Evolutionary conservation across 2,888 invertebrate species (phyloP).

Genomic region (Pasiphila rectangulata): DNA sequence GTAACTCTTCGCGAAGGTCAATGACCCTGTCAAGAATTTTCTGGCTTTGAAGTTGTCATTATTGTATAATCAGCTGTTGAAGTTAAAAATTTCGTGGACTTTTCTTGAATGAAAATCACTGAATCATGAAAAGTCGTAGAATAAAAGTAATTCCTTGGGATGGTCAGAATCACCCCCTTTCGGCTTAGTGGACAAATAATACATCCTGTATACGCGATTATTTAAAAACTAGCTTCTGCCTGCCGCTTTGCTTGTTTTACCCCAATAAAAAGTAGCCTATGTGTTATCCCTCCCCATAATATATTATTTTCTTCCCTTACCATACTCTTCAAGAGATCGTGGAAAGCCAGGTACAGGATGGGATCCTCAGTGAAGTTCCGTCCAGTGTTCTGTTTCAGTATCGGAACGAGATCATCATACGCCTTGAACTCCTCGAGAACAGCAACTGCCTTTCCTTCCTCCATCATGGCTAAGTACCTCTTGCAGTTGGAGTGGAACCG

Average conservation of each 20-base stretch:
- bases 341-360: slow-evolving; percentile 55
- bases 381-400: slow-evolving; percentile 56
- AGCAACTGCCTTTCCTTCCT: slow-evolving; percentile 48
- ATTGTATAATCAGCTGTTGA: no score
- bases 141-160: no score
- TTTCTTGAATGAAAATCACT: no score
- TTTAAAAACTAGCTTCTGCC: no score
- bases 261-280: neutral
- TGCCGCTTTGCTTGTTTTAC: neutral
- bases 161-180: no score
- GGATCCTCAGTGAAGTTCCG: slow-evolving; percentile 64
- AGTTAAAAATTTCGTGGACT: no score
- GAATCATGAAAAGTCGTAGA: no score
- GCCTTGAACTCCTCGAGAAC: slow-evolving; percentile 54
- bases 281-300: neutral
- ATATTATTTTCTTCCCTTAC: slow-evolving; percentile 39
- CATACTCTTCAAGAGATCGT: slow-evolving; percentile 62
- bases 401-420: slow-evolving; percentile 53
- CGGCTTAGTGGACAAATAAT: no score
- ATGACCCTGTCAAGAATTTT: no score
- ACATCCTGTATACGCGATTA: no score
- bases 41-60: no score
- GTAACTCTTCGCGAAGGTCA: no score
- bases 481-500: slow-evolving; percentile 71
- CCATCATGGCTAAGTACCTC: slow-evolving; percentile 53